Conservation (phyloP, 35 echinoderm and acorn worm genomes). For the Ophioderma brevispina region DNA sequence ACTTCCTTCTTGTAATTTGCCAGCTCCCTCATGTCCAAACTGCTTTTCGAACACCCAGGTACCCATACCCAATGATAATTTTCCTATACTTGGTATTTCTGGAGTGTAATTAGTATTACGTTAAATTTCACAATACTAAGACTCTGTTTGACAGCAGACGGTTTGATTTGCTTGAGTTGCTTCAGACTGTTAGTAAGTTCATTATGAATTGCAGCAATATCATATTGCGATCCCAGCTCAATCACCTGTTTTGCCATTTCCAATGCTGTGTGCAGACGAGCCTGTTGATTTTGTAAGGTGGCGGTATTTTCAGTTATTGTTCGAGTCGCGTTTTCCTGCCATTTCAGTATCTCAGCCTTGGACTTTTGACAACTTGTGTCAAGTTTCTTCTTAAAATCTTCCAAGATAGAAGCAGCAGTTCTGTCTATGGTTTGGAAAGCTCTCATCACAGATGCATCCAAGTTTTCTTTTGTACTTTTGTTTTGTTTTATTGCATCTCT, state of each 20-base stretch:
- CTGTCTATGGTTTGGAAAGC: not conserved
- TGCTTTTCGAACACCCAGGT: not conserved
- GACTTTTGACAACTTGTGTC: not conserved
- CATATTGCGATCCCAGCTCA: not conserved
- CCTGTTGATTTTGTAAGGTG: not conserved
- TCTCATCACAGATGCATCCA: not conserved
- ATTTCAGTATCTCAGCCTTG: not conserved
- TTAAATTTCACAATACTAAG: not conserved
- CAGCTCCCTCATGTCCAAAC: not conserved
- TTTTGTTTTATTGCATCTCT: not conserved
- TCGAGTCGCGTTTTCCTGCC: not conserved
- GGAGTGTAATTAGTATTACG: not conserved
- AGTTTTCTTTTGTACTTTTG: not conserved
- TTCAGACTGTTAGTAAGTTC: not conserved
- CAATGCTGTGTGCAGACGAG: not conserved
- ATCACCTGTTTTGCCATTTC: not conserved
- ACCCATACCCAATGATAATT: not conserved
- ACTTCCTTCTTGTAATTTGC: not conserved
- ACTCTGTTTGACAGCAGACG: not conserved
- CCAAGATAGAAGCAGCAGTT: no score
- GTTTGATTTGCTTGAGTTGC: not conserved
- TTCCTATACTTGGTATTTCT: not conserved
- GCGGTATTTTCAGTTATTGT: not conserved
- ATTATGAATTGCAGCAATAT: not conserved
- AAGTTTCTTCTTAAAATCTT: not conserved